Base-by-base conservation (phyloP, 2,888 invertebrate species). In the Drosophila gaucha region DNA sequence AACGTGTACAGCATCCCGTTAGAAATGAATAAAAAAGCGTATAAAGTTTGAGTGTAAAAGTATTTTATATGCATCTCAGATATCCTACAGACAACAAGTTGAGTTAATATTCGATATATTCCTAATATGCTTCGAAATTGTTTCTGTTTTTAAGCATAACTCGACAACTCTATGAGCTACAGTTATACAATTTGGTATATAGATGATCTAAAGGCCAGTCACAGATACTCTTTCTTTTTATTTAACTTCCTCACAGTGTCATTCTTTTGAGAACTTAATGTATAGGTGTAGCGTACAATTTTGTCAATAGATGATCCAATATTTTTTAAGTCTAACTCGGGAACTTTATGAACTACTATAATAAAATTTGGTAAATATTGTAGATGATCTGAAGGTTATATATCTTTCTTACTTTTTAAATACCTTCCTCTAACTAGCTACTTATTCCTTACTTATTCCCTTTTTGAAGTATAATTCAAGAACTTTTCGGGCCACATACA, bases 1-100 rank as follows among this genome's bases (percentile, higher is more conserved):
- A 41, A 41, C 24, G 24, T 41, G 41, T 41, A 41, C 41, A 26
- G 28, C 26, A 44, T 41, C 6, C 43, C 28, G 18, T 44, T 14
- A 24, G 26, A 43, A 28, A 43, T 24, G 24, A 24, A n/a, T n/a
- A 10, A 26, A 16, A 43, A 10, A 16, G 43, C 26, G 41, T 14
- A 14, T 10, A 16, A 43, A 16, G n/a, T 14, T 39, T 39, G 14
- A 9, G n/a, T 41, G 24, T 9, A 14, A 0, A 2, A 6, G 10
- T 5, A n/a, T 24, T n/a, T n/a, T n/a, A n/a, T n/a, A n/a, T n/a
- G n/a, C n/a, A 24, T 16, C 24, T 16, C 16, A 26, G 14, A 41
- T 41, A 26, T 10, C 10, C 24, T 10, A 26, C 26, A 16, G n/a
- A n/a, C n/a, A n/a, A n/a, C n/a, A n/a, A n/a, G n/a, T n/a, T n/a